A percentile compares a stretch with the other conserved stretches of the same genome.
These are phyloP conservation scores for Cremastinae sp. DNA, from an alignment of 2,888 invertebrate genomes.

Conservation along the genomic window DNA sequence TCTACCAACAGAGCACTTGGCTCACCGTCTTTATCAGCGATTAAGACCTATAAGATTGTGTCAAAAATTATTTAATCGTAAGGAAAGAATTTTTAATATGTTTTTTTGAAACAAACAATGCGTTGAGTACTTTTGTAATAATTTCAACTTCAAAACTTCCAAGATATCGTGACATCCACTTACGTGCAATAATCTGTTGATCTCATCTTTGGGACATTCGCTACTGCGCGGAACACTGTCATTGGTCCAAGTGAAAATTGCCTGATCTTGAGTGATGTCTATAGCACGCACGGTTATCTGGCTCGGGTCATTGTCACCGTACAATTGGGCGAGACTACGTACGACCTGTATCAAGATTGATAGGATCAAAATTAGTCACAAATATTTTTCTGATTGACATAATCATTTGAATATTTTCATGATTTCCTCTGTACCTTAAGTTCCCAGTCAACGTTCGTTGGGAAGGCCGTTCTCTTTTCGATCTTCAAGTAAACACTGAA, in stretches of 20 bases:
- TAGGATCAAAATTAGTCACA: background rate
- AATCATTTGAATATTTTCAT: no score
- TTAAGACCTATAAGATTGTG: conserved; percentile 78
- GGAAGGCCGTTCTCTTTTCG: conserved; percentile 83
- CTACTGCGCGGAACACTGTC: conserved; percentile 88
- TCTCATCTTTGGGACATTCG: conserved; percentile 89
- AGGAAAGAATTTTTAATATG: background rate
- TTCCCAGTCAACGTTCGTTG: conserved; percentile 88
- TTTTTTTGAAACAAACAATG: background rate
- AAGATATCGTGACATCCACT: conserved; percentile 63
- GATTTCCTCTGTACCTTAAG: conserved; percentile 73
- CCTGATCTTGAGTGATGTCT: conserved; percentile 80
- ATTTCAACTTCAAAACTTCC: background rate
- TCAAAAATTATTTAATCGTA: background rate
- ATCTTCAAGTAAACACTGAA: conserved; percentile 87
- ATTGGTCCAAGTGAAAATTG: conserved; percentile 91
- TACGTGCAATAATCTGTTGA: conserved; percentile 86
- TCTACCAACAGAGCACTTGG: conserved; percentile 84
- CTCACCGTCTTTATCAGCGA: conserved; percentile 82
- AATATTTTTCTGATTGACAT: background rate
- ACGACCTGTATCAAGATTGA: conserved; percentile 68
- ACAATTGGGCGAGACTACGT: conserved; percentile 78
- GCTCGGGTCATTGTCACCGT: conserved; percentile 82
- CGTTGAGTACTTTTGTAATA: background rate
- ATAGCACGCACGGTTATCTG: conserved; percentile 87